Base-by-base conservation (phyloP, 2,888 invertebrate species). In the Pristionchus fissidentatus region DNA sequence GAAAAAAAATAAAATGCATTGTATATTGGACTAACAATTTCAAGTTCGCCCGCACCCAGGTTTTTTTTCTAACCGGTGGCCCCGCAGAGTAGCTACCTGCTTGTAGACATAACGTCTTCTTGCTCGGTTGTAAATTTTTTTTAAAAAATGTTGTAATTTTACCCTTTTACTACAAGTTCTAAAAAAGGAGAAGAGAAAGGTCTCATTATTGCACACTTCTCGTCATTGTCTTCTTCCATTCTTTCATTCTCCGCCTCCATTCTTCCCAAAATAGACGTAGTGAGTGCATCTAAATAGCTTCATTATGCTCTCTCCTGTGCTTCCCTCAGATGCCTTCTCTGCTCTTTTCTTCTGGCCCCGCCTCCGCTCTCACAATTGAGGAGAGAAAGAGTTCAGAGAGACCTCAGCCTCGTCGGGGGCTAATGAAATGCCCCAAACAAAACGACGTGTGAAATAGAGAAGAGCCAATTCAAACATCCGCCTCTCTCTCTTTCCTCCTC, bases 211-310 rank as follows among this genome's bases (percentile, higher is more conserved):
- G n/a, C n/a, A n/a, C n/a, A n/a, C n/a, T n/a, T n/a, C n/a, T n/a
- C n/a, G n/a, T n/a, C n/a, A n/a, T n/a, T n/a, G n/a, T n/a, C n/a
- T n/a, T n/a, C n/a, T n/a, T n/a, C n/a, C n/a, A n/a, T n/a, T n/a
- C n/a, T n/a, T n/a, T n/a, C n/a, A n/a, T n/a, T 70, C 70, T 70
- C 19, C 15, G 66, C 22, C n/a, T 22, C 22, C 22, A 41, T 62
- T 38, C 22, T 22, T 22, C 3, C n/a, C 22, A 22, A 32, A 66
- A 66, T 43, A 70, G 70, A 8, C 41, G n/a, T 38, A 41, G 26
- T 70, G n/a, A 70, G 70, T 70, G 70, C 70, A 70, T 70, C 70
- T 70, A 70, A 70, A 70, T 70, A 32, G 41, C 70, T 70, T 70
- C 70, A 70, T 70, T 70, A 70, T 70, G 41, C 43, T 35, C 41